Evolutionary conservation across 1,140 invertebrate genomes (phyloP), one percentile per base, ranked within the genome.

Genomic region (Parasteatoda tepidariorum): DNA sequence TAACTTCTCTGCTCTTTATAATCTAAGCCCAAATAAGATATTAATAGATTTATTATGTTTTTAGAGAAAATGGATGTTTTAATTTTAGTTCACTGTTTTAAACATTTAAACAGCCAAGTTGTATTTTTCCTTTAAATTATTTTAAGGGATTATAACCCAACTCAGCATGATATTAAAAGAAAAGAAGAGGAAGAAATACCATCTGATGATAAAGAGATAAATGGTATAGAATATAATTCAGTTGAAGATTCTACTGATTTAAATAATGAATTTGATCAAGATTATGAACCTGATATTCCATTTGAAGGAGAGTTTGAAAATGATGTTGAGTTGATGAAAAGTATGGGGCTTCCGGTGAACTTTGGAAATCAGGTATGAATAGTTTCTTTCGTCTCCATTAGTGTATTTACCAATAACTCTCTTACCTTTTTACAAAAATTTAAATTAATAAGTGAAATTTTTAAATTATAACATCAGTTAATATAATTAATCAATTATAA

Each of bases 281-380:
- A 13, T 57, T 9, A 31, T 34, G 61, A 76, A n/a, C 55, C 74
- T 11, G 61, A 55, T n/a, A 57, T 79, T 5, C 9, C 41, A 30
- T 67, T 28, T 71, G 78, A 82, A 71, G 67, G 33, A 22, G 38
- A 54, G 24, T 64, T 34, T 18, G 11, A 30, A 59, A 11, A 48
- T 24, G 54, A 70, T 28, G 78, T 61, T 28, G 78, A 82, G 31
- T 3, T 82, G 6, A 82, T 82, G 78, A 82, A 70, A 30, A 82
- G 78, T 18, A 48, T 82, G 78, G 78, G 78, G 9, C 24, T 82
- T 15, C 78, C 78, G 26, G 33, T 59, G 4, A 59, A 26, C 59
- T 79, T 79, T 59, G 64, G 30, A 13, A 34, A 6, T 9, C 54
- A 68, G 41, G 76, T 79, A 30, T 31, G 74, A 22, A n/a, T n/a